These are phyloP conservation scores for Myoxocephalus aenaeus DNA, from an alignment of 2,797 vertebrate species.

Conservation along the genomic window DNA sequence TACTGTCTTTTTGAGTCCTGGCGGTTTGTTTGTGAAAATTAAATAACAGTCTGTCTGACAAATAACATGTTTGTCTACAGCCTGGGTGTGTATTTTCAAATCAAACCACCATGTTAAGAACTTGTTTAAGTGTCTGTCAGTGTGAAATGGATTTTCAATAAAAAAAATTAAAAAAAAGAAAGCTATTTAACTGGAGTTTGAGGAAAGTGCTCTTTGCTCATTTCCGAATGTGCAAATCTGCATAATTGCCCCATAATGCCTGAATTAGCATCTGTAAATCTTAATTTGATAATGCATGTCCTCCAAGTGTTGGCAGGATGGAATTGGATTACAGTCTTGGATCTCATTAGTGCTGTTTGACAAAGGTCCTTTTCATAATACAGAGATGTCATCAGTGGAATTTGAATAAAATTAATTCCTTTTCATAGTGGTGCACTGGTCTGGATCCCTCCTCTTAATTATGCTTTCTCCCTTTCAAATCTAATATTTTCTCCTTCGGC, in stretches of 20 bases:
- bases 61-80: slow-evolving; percentile 22
- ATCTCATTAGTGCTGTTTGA: slow-evolving; percentile 84
- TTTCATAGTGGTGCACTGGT: slow-evolving; percentile 74
- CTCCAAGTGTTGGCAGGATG: slow-evolving; percentile 72
- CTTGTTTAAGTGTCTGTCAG: slow-evolving; percentile 57
- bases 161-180: slow-evolving; percentile 52
- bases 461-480: slow-evolving; percentile 54
- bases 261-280: slow-evolving; percentile 85
- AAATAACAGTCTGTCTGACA: slow-evolving; percentile 20
- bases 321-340: slow-evolving; percentile 81
- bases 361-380: slow-evolving; percentile 82
- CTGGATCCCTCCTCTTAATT: slow-evolving; percentile 74
- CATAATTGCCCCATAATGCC: slow-evolving; percentile 83
- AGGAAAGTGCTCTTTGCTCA: slow-evolving; percentile 67
- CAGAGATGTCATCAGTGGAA: slow-evolving; percentile 79
- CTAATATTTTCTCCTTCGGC: slow-evolving; percentile 62
- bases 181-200: slow-evolving; percentile 70
- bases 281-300: slow-evolving; percentile 85
- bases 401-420: slow-evolving; percentile 79
- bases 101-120: slow-evolving; percentile 55
- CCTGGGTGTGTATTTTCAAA: slow-evolving; percentile 38
- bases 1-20: too few species aligned
- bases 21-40: slow-evolving; percentile 11
- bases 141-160: slow-evolving; percentile 73
- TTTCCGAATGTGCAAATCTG: slow-evolving; percentile 73